phyloP scores from a whole-genome alignment of 2,113 vertebrate species.

The Bos indicus region DNA sequence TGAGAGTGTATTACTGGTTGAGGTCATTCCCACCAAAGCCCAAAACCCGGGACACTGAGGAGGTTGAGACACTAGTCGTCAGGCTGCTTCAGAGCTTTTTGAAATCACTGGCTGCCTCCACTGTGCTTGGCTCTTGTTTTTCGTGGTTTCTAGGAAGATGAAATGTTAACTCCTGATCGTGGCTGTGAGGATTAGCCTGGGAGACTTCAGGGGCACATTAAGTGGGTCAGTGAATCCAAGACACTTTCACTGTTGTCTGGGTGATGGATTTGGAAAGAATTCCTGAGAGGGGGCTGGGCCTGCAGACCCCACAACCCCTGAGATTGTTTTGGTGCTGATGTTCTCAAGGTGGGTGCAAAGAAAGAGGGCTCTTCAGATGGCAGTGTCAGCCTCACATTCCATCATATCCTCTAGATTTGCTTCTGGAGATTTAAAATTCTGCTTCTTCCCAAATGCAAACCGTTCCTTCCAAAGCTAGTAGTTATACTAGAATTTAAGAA shows the following conservation, averaged over 20 bases:
- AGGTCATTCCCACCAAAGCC: neutral
- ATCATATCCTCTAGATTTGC: neutral
- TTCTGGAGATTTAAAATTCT: neutral
- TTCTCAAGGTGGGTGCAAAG: conserved; percentile 51
- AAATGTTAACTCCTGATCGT: conserved; percentile 78
- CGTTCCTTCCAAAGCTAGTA: neutral
- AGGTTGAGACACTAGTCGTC: neutral
- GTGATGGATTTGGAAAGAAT: conserved; percentile 76
- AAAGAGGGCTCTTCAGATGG: neutral
- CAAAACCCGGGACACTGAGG: neutral
- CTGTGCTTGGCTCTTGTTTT: conserved; percentile 59
- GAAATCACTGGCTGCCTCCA: conserved; percentile 41
- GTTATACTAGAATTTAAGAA: neutral
- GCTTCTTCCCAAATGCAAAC: neutral
- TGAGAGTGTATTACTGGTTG: neutral
- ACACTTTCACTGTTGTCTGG: conserved; percentile 77
- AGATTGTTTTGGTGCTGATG: conserved; percentile 24
- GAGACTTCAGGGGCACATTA: conserved; percentile 72
- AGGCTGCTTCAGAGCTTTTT: conserved; percentile 7
- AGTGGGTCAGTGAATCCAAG: conserved; percentile 81
- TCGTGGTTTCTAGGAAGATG: conserved; percentile 66
- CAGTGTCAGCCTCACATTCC: neutral
- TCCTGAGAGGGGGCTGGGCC: conserved; percentile 32
- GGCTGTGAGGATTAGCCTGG: conserved; percentile 71
- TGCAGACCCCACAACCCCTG: conserved; percentile 58